These are phyloP conservation scores for Anarrhichthys ocellatus DNA, from an alignment of 2,113 vertebrate species.

Conservation along the genomic window DNA sequence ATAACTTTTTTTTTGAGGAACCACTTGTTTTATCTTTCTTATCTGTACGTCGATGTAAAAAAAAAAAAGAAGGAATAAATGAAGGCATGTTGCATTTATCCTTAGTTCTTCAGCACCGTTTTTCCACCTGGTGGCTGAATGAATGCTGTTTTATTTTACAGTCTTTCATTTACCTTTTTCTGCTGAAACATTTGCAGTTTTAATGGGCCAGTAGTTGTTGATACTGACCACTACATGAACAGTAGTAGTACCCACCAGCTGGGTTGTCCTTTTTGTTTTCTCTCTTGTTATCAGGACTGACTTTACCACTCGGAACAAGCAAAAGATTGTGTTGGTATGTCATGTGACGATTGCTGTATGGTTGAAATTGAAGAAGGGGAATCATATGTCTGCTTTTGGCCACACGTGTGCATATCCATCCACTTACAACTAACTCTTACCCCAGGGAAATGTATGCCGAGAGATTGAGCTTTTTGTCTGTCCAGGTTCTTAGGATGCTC, in stretches of 20 bases:
- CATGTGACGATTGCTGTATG: conserved; percentile 59
- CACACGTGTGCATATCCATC: conserved; percentile 54
- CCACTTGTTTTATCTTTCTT: conserved; percentile 63
- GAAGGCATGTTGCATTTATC: conserved; percentile 64
- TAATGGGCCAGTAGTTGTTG: conserved; percentile 62
- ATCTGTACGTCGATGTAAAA: conserved; percentile 53
- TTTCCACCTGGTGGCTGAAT: conserved; percentile 75
- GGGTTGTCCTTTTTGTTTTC: conserved; percentile 25
- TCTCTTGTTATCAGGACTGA: conserved; percentile 54
- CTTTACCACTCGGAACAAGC: conserved; percentile 53
- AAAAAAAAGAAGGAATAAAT: conserved; percentile 49
- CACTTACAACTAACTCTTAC: conserved; percentile 47
- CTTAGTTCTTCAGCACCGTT: conserved; percentile 60
- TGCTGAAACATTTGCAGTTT: conserved; percentile 49
- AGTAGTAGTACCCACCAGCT: conserved; percentile 21
- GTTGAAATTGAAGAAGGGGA: conserved; percentile 48
- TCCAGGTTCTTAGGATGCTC: conserved; percentile 39
- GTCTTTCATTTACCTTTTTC: conserved; percentile 55
- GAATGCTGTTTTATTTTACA: conserved; percentile 57
- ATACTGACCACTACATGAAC: conserved; percentile 51
- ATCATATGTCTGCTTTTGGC: conserved; percentile 22
- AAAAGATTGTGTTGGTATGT: conserved; percentile 58
- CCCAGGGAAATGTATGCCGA: conserved; percentile 60
- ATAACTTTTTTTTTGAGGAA: conserved; percentile 68
- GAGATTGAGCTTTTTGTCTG: conserved; percentile 48